Evolutionary conservation across 2,888 invertebrate genomes (phyloP).

Genomic region (Scaptomyza flava): DNA sequence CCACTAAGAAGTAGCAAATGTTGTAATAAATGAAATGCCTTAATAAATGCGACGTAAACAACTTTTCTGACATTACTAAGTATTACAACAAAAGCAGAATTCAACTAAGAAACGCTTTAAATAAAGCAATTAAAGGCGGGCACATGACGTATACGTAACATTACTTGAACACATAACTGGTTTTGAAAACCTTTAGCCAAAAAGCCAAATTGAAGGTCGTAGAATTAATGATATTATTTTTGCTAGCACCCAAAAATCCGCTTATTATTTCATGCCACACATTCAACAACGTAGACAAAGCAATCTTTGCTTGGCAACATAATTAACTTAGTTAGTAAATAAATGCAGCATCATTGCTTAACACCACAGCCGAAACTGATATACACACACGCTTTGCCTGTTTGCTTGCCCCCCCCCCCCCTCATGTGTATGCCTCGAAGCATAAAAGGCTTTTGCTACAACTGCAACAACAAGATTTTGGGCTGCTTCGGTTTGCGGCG

Average conservation of each 20-base stretch:
- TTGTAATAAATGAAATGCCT: too few relatives aligned
- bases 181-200: neutral
- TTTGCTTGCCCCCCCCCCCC: too few relatives aligned
- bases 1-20: neutral
- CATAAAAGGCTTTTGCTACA: conserved; percentile 11
- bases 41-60: too few relatives aligned
- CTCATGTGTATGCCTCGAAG: neutral
- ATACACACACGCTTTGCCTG: neutral
- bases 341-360: conserved; percentile 37
- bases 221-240: conserved; percentile 3
- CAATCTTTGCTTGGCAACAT: neutral
- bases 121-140: neutral
- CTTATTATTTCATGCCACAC: conserved; percentile 14
- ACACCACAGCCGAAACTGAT: conserved; percentile 13
- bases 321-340: conserved; percentile 29
- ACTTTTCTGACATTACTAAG: neutral
- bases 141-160: conserved; percentile 7
- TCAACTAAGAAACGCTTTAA: neutral
- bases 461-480: conserved; percentile 38
- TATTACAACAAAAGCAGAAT: neutral
- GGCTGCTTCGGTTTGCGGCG: conserved; percentile 42
- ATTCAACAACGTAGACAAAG: conserved; percentile 1
- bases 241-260: neutral
- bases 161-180: neutral
- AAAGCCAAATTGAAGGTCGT: conserved; percentile 5